These are phyloP conservation scores for Brassicogethes aeneus DNA, from an alignment of 2,888 invertebrate genomes.

Conservation along the genomic window DNA sequence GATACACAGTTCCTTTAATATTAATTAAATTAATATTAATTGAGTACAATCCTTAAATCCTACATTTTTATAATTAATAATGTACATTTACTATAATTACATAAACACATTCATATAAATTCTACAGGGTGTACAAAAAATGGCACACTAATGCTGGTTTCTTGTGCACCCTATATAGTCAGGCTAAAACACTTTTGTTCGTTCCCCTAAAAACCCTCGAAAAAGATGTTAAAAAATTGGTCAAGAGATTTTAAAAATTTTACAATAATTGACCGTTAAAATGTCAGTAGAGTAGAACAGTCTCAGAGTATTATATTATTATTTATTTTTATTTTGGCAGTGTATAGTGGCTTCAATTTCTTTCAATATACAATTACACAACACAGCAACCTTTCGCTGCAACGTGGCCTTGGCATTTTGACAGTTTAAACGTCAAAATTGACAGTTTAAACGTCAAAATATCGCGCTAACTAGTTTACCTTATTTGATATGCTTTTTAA, in stretches of 20 bases:
- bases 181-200: background rate
- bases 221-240: background rate
- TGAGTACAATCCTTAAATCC: conserved; percentile 9
- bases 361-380: conserved; percentile 31
- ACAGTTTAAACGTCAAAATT: no score
- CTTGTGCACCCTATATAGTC: background rate
- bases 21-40: conserved; percentile 17
- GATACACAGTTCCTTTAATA: conserved; percentile 18
- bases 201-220: background rate
- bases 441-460: no score
- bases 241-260: background rate
- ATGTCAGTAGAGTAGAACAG: no score
- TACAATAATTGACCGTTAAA: no score
- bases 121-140: no score
- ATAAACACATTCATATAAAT: conserved; percentile 13
- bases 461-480: no score
- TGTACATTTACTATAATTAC: conserved; percentile 19
- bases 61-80: conserved; percentile 7
- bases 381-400: no score
- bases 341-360: conserved; percentile 34
- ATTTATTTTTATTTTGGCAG: conserved; percentile 32
- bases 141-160: background rate
- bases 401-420: no score
- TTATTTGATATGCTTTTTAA: no score
- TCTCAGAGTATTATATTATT: no score